Evolutionary conservation across 2,113 vertebrate genomes (phyloP).

Genomic region (Pteropus alecto): DNA sequence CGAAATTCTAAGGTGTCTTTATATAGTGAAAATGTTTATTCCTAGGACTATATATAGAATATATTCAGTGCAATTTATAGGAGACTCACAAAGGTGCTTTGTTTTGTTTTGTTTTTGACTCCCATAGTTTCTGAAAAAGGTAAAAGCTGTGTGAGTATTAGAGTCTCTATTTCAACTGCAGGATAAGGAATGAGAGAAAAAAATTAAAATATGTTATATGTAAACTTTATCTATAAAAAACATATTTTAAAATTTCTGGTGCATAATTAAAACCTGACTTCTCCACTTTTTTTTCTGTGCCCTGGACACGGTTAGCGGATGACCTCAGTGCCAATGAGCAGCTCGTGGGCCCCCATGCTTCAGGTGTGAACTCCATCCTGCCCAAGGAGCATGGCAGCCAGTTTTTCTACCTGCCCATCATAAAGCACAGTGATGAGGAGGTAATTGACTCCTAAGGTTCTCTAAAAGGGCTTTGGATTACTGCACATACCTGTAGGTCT

Average conservation of each 20-base stretch:
- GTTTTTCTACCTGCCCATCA: conserved; percentile 98
- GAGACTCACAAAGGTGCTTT: background rate
- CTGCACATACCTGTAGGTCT: background rate
- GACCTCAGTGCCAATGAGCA: conserved; percentile 95
- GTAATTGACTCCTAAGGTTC: conserved; percentile 71
- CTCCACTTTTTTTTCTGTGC: background rate
- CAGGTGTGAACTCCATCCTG: conserved; percentile 97
- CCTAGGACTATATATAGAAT: too few species aligned
- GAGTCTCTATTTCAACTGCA: background rate
- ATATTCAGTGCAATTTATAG: background rate
- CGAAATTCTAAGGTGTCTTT: background rate
- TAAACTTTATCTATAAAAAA: background rate
- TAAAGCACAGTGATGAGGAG: conserved; percentile 95
- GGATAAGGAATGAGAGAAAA: background rate
- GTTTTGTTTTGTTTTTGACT: background rate
- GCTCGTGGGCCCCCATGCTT: conserved; percentile 91
- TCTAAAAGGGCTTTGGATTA: background rate
- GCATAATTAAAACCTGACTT: conserved; percentile 35
- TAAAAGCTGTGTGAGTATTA: background rate
- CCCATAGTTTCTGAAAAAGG: background rate
- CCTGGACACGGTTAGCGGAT: conserved; percentile 87
- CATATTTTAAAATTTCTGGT: conserved; percentile 30
- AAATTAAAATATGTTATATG: background rate
- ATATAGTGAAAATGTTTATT: background rate
- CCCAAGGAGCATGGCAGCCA: conserved; percentile 98